These are phyloP conservation scores for Chironomus striatipennis DNA, from an alignment of 1,140 invertebrate species.

Conservation along the genomic window DNA sequence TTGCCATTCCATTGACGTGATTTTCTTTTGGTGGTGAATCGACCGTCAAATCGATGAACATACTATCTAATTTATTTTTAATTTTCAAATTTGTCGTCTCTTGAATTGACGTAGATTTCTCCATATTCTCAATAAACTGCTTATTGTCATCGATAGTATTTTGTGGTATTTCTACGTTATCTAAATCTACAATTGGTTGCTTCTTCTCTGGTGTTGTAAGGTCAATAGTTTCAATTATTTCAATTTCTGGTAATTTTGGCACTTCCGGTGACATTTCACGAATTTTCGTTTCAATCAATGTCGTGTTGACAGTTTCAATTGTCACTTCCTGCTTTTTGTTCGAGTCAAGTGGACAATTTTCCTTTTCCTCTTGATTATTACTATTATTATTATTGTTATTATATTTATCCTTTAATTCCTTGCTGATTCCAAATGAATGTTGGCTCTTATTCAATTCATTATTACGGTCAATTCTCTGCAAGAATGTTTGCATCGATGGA, in stretches of 20 bases:
- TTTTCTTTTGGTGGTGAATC: constrained; percentile 28
- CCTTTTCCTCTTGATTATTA: constrained; percentile 37
- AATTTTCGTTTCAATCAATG: constrained; percentile 35
- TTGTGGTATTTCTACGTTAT: constrained; percentile 31
- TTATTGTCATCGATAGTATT: constrained; percentile 28
- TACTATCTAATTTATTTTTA: constrained; percentile 29
- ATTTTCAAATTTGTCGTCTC: constrained; percentile 19
- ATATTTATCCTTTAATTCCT: constrained; percentile 36
- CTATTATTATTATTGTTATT: constrained; percentile 35
- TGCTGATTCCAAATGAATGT: constrained; percentile 30
- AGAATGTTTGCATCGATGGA: constrained; percentile 64
- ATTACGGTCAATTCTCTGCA: constrained; percentile 42
- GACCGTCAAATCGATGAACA: constrained; percentile 33
- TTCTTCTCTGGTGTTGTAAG: constrained; percentile 36
- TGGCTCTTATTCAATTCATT: neutral
- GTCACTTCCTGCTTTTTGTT: constrained; percentile 39
- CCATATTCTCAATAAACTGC: constrained; percentile 27
- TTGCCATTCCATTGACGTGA: constrained; percentile 25
- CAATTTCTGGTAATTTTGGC: constrained; percentile 33
- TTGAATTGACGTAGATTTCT: neutral
- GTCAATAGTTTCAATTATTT: constrained; percentile 36
- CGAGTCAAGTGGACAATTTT: constrained; percentile 38
- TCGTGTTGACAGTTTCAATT: constrained; percentile 35
- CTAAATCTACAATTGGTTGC: constrained; percentile 35
- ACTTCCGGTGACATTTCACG: constrained; percentile 29